These are phyloP conservation scores for Drosophila malerkotliana DNA, from an alignment of 1,140 invertebrate species.

Conservation along the genomic window DNA sequence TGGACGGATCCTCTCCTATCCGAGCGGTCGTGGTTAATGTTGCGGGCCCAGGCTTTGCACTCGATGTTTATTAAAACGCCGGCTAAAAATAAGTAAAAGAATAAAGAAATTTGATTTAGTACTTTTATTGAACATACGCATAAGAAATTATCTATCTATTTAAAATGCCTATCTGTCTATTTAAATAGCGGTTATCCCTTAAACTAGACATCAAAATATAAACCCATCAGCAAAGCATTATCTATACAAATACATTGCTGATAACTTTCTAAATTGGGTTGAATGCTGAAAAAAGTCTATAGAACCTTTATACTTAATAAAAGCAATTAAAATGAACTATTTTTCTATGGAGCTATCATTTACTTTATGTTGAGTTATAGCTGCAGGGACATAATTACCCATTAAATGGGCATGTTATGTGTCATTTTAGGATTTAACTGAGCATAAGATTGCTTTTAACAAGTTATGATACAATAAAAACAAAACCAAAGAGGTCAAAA, in stretches of 20 bases:
- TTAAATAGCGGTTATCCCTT: too few species aligned
- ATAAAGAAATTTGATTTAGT: background rate
- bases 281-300: too few species aligned
- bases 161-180: too few species aligned
- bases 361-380: background rate
- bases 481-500: background rate
- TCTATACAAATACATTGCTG: too few species aligned
- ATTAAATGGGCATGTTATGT: background rate
- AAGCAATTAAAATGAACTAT: background rate
- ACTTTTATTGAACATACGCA: background rate
- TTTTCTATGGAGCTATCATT: too few species aligned
- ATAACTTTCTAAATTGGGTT: too few species aligned
- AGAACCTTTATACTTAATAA: background rate
- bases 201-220: too few species aligned
- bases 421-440: background rate
- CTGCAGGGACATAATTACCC: background rate
- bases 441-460: background rate
- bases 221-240: too few species aligned
- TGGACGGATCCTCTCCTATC: conserved; percentile 96
- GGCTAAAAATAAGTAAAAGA: conserved; percentile 84
- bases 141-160: background rate
- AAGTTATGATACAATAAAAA: background rate
- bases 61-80: conserved; percentile 97
- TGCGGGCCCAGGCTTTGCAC: conserved; percentile 97
- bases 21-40: conserved; percentile 94